phyloP scores from a whole-genome alignment of 2,113 vertebrate genomes.

The Phaethon lepturus region DNA sequence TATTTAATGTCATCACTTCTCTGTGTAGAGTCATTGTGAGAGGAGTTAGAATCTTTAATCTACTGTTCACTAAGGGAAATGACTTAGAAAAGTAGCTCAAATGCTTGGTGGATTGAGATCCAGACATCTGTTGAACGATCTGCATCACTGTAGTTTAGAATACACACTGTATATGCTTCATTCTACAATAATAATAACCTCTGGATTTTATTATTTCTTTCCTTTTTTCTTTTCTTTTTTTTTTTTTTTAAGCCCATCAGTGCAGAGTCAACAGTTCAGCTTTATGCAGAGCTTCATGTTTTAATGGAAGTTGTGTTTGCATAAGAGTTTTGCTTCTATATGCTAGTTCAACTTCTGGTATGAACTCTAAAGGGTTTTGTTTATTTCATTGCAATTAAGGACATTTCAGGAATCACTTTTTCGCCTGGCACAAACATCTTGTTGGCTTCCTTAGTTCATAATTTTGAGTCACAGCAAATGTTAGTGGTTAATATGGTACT shows the following conservation, averaged over 20 bases:
- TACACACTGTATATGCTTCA: not conserved
- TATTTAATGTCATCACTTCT: not conserved
- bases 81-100: not conserved
- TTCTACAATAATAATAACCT: not conserved
- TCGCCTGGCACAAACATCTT: not conserved
- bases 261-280: not conserved
- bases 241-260: not conserved
- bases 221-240: fast-evolving
- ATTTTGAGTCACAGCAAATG: not conserved
- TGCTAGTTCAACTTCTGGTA: not conserved
- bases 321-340: not conserved
- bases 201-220: not conserved
- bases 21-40: not conserved
- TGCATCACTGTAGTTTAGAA: not conserved
- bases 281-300: not conserved
- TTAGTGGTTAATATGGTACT: not conserved
- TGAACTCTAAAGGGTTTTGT: not conserved
- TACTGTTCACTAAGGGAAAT: not conserved
- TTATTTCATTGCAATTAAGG: not conserved
- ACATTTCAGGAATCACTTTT: not conserved
- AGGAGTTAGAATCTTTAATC: not conserved
- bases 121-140: not conserved
- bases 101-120: not conserved
- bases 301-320: not conserved
- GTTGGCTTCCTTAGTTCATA: not conserved